Evolutionary conservation across 2,113 vertebrate species (phyloP).

Genomic region (Oenanthe melanoleuca): DNA sequence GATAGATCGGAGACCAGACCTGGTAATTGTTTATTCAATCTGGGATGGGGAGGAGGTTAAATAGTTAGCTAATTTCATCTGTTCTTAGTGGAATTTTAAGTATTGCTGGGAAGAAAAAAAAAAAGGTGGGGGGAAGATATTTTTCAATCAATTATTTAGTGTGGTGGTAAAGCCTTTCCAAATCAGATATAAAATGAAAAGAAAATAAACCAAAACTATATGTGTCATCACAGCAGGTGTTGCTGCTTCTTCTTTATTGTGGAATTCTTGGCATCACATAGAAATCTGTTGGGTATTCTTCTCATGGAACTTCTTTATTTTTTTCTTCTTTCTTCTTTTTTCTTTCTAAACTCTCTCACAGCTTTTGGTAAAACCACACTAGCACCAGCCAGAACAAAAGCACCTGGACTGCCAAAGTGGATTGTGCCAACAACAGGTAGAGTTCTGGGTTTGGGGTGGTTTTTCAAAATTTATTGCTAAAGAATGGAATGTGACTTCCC

Average conservation of each 20-base stretch:
- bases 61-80: neutral
- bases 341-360: neutral
- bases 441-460: neutral
- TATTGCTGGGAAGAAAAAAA: neutral
- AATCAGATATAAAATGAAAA: no score
- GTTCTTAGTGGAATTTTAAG: neutral
- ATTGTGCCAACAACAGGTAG: slow-evolving; percentile 51
- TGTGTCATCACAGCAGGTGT: neutral
- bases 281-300: neutral
- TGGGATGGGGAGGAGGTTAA: neutral
- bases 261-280: neutral
- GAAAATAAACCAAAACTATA: neutral
- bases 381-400: slow-evolving; percentile 53
- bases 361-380: slow-evolving; percentile 47
- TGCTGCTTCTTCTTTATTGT: neutral
- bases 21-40: slow-evolving; percentile 44
- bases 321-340: neutral
- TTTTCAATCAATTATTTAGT: neutral
- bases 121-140: neutral
- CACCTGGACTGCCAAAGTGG: slow-evolving; percentile 25
- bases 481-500: neutral
- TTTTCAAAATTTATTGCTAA: neutral
- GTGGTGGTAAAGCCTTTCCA: neutral
- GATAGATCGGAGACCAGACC: slow-evolving; percentile 51
- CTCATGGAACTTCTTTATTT: neutral